Base-by-base conservation (phyloP, 2,797 vertebrate species). In the Cuniculus paca region DNA sequence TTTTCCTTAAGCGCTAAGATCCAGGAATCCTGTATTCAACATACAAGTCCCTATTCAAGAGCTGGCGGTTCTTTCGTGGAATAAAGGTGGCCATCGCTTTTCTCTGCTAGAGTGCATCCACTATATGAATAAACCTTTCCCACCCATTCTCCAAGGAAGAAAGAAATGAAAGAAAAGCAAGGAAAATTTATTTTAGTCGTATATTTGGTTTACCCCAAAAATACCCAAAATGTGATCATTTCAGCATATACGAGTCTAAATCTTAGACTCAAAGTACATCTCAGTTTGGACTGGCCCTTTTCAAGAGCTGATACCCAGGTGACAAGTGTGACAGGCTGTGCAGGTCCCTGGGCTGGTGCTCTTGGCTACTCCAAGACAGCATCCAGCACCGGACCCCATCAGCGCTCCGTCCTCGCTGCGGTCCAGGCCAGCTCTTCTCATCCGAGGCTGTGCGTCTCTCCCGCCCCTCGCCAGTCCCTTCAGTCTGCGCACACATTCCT, bases 361-460 rank as follows among this genome's bases (percentile, higher is more conserved):
- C 31, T 61, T n/a, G 22, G 22, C 72, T 88, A 36, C 86, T 77
- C 20, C 4, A 26, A 26, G 20, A 3, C 5, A 9, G 42, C 20
- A 12, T 2, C 16, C 42, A 19, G 13, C 0, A 3, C 20, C 4
- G 20, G 16, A n/a, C 4, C 20, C 39, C 85, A 28, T 3, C 20
- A 48, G 31, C 6, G 2, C 52, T 58, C 39, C 8, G 48, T 26
- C 56, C 78, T 13, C 22, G 11, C 22, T 14, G 1, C 1, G 2
- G 72, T 45, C 39, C 54, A 12, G 34, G 56, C 31, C 45, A n/a
- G 34, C 11, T 36, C 48, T 75, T 45, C 39, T 39, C 17, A 31
- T 24, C 54, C 16, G 20, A 60, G 19, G 56, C 72, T 61, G 70
- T 17, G 34, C 9, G 31, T 75, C 24, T 9, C 39, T 17, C 36